A percentile compares a stretch with the other conserved stretches of the same genome.
These are phyloP conservation scores for Polyodon spathula DNA, from an alignment of 2,113 vertebrate genomes.

Conservation along the genomic window DNA sequence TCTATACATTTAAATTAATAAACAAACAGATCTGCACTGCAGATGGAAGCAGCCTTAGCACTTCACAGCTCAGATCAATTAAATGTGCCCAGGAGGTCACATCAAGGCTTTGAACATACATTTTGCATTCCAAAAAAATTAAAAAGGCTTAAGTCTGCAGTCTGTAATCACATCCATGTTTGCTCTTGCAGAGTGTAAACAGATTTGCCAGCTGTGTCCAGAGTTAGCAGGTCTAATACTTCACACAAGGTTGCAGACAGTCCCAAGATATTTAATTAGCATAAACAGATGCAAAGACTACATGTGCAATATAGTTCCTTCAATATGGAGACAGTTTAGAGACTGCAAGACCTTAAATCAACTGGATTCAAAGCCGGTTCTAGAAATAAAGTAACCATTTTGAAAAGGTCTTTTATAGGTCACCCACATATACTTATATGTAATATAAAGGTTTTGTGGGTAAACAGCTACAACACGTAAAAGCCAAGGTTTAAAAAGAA, in stretches of 20 bases:
- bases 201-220: not conserved
- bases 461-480: no score
- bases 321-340: not conserved
- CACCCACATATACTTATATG: no score
- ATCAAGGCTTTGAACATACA: not conserved
- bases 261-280: not conserved
- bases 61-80: not conserved
- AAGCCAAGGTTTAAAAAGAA: no score
- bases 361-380: no score
- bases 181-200: slow-evolving; percentile 3
- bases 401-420: no score
- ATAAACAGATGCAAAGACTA: not conserved
- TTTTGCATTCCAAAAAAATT: not conserved
- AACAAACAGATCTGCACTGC: not conserved
- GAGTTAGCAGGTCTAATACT: slow-evolving; percentile 1
- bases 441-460: no score
- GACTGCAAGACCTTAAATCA: no score
- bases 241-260: slow-evolving; percentile 1
- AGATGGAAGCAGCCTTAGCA: no score
- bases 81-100: not conserved
- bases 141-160: not conserved
- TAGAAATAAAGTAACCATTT: no score
- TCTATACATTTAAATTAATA: not conserved
- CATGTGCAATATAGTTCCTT: not conserved
- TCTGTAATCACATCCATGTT: slow-evolving; percentile 1